Conservation (phyloP, 2,888 invertebrate species). For the Aporophyla lueneburgensis region DNA sequence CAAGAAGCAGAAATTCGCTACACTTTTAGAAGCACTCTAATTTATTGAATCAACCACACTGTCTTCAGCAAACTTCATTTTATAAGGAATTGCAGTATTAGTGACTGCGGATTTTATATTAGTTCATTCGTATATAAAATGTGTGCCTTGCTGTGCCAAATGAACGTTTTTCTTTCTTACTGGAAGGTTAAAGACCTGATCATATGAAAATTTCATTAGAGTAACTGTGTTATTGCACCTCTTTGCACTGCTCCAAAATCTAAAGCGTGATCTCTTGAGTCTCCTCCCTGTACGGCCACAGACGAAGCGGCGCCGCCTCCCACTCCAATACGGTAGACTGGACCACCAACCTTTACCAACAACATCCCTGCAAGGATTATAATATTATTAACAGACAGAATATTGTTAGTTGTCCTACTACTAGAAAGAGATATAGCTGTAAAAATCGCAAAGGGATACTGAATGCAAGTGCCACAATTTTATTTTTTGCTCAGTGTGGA, state of each 20-base stretch:
- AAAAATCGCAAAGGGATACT: neutral
- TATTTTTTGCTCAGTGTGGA: neutral
- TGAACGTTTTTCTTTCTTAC: neutral
- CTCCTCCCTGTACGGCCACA: constrained; percentile 96
- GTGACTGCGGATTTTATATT: no score
- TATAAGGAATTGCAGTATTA: neutral
- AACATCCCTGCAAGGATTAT: constrained; percentile 92
- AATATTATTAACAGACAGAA: neutral
- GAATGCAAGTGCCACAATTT: neutral
- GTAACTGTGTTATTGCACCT: constrained; percentile 80
- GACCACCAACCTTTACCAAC: constrained; percentile 98
- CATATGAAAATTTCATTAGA: neutral
- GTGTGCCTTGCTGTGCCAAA: neutral
- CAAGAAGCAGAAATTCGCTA: neutral
- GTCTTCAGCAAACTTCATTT: neutral
- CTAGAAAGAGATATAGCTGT: neutral
- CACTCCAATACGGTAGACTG: constrained; percentile 99
- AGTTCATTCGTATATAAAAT: neutral
- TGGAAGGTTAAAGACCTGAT: neutral
- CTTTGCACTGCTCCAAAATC: constrained; percentile 99
- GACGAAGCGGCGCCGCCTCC: constrained; percentile 99
- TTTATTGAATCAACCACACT: neutral
- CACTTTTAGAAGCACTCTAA: neutral
- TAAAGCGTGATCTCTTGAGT: constrained; percentile 93
- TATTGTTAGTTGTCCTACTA: neutral